A percentile compares a stretch with the other conserved stretches of the same genome.
phyloP scores from a whole-genome alignment of 2,797 vertebrate species.

The Microctenopoma stevenorrisi region DNA sequence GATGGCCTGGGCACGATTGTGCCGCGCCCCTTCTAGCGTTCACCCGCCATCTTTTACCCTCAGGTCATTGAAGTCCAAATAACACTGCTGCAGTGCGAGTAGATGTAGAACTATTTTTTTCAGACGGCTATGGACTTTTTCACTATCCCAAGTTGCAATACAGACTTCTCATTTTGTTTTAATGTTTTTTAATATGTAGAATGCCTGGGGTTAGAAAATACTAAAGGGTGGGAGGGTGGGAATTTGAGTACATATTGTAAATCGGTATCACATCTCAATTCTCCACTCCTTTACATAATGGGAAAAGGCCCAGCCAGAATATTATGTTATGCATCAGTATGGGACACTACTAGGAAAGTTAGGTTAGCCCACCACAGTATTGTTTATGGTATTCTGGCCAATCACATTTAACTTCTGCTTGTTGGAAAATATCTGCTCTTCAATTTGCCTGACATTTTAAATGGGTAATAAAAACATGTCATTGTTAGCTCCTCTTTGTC shows the following conservation, averaged over 20 bases:
- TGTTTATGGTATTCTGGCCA: not conserved
- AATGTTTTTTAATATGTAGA: not conserved
- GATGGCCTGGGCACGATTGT: constrained; percentile 72
- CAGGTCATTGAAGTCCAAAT: constrained; percentile 57
- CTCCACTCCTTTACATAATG: not conserved
- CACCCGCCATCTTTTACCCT: constrained; percentile 25
- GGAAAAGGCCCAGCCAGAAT: not conserved
- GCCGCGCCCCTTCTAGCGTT: constrained; percentile 39
- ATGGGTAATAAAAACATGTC: constrained; percentile 35
- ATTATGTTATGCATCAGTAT: not conserved
- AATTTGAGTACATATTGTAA: constrained; percentile 22
- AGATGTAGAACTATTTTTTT: constrained; percentile 35
- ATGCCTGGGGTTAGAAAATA: not conserved
- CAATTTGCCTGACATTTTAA: constrained; percentile 3
- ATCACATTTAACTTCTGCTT: not conserved
- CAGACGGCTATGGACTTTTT: not conserved
- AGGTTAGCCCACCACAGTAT: too few species aligned
- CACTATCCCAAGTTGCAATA: not conserved
- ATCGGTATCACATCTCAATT: not conserved
- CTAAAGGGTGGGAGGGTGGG: constrained; percentile 11
- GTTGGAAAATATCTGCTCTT: constrained; percentile 9
- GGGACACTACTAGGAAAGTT: not conserved
- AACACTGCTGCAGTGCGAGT: constrained; percentile 22
- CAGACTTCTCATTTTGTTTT: not conserved
- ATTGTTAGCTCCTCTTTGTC: constrained; percentile 21